phyloP scores from a whole-genome alignment of 2,113 vertebrate species.

The Steatornis caripensis region DNA sequence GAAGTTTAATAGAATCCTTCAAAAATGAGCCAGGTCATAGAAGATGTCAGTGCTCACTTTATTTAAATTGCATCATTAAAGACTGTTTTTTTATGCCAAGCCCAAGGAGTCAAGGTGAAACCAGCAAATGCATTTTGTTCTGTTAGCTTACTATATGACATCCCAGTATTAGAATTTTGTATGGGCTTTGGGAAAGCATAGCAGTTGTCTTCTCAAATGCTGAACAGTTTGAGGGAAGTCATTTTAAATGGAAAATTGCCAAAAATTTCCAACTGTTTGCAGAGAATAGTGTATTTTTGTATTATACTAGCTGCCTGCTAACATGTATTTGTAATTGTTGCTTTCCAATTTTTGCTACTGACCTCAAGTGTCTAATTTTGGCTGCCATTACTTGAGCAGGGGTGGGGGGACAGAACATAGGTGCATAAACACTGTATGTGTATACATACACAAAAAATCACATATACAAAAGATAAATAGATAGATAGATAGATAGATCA shows the following conservation, averaged over 20 bases:
- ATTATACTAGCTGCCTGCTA: not conserved
- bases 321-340: not conserved
- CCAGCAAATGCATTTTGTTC: not conserved
- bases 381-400: not conserved
- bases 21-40: fast-evolving
- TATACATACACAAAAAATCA: not conserved
- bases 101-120: not conserved
- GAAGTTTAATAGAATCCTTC: not conserved
- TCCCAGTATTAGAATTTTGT: not conserved
- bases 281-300: not conserved
- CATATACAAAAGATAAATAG: not conserved
- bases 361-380: not conserved
- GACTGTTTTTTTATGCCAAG: not conserved
- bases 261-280: not conserved
- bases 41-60: not conserved
- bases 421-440: not conserved
- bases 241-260: not conserved
- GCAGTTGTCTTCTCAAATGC: not conserved
- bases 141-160: not conserved
- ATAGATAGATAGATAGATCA: too few relatives aligned
- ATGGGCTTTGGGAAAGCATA: not conserved
- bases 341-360: not conserved
- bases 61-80: not conserved
- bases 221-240: not conserved
- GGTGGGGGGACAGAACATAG: fast-evolving